Percentiles rank a stretch among this genome's conserved stretches.
Evolutionary conservation across 2,797 vertebrate species (phyloP).

Genomic region (Falco naumanni): DNA sequence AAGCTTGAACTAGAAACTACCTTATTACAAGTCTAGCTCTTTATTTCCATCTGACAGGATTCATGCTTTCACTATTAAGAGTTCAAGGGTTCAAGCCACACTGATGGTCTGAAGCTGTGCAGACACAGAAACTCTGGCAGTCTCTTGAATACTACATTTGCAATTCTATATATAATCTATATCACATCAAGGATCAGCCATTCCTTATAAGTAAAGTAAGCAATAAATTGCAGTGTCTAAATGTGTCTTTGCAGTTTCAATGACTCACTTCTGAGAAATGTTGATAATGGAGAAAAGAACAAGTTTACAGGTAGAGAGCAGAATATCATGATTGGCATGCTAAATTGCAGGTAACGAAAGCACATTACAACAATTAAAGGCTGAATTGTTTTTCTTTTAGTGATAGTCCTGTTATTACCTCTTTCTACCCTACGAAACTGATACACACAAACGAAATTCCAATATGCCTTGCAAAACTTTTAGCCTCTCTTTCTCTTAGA

Average conservation of each 20-base stretch:
- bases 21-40: neutral
- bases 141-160: neutral
- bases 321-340: neutral
- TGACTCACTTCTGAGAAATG: conserved; percentile 10
- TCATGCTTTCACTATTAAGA: neutral
- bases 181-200: conserved; percentile 9
- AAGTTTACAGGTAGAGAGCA: neutral
- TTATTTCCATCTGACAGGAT: neutral
- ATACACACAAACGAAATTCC: neutral
- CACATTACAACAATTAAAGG: neutral
- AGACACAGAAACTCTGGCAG: neutral
- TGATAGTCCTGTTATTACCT: neutral
- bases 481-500: neutral
- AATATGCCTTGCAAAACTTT: neutral
- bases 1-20: neutral
- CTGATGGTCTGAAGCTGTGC: neutral
- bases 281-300: neutral
- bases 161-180: neutral
- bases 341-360: neutral
- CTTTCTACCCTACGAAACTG: neutral
- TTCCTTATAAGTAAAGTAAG: neutral
- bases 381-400: neutral
- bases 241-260: neutral
- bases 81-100: conserved; percentile 9
- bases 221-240: neutral